Base-by-base conservation (phyloP, 2,113 vertebrate genomes). In the Okapia johnstoni region DNA sequence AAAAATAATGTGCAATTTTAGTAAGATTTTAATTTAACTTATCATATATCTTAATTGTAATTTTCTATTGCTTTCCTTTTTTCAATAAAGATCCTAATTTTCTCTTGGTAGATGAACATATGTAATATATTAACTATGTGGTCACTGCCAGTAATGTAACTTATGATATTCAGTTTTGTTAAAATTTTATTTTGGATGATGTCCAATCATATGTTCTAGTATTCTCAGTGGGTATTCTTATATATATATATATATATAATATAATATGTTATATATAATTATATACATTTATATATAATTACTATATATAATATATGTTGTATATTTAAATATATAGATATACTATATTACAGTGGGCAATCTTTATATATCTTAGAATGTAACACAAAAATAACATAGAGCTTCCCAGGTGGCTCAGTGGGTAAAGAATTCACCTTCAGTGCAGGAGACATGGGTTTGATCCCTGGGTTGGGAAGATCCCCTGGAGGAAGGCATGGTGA, bases 61-160 rank as follows among this genome's bases (percentile, higher is more conserved):
- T 66, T 97, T 96, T 92, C 2, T 70, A 3, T 91, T 94, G 13
- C 76, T 73, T 97, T 90, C 19, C 21, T 84, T 92, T 92, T 73
- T 61, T 96, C 36, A 77, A 19, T 77, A 36, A 92, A 81, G 94
- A 83, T 95, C 13, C 28, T 85, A 43, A 92, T 76, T 95, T 89
- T 85, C 28, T 92, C 30, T 89, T 96, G 66, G 9, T 77, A 6
- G 33, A 55, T 88, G 16, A 80, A 33, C 26, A 57, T 33, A 57
- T 52, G n/a, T 70, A 60, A 73, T 77, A 43, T 81, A 48, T 26
- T n/a, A 90, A 63, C 50, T 66, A 15, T 79, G 2, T 79, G 15
- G 83, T 88, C 61, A 79, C n/a, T 91, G 58, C 15, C 28, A 91
- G 28, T 90, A 95, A 94, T 80, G 61, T 73, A 81, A 93, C 26